Base-by-base conservation (phyloP, 2,797 vertebrate genomes). In the Coranthus polyacanthus region DNA sequence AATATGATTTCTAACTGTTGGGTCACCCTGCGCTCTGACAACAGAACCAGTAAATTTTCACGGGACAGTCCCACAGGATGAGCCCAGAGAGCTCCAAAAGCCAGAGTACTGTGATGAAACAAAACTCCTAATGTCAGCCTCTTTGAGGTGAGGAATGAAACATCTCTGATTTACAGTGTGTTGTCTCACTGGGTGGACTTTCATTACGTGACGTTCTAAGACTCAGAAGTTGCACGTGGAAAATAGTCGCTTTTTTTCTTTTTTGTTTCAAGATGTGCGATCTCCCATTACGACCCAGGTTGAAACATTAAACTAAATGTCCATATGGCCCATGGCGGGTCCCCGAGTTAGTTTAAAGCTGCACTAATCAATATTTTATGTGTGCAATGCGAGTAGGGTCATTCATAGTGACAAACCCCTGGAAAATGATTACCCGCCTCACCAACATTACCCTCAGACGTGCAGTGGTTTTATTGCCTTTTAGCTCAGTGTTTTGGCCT, bases 1-100 rank as follows among this genome's bases (percentile, higher is more conserved):
- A 41, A 46, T 57, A 41, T 44, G 63, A 68, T 75, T 53, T 46
- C 54, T 67, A 54, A 22, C 22, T 32, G 49, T 54, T 39, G 61
- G 73, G 42, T 60, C 67, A 50, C 17, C 49, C 50, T 57, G 36
- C 18, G n/a, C 36, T 41, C 24, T 51, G 24, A 43, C 16, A 37
- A 36, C 37, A 26, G 49, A 22, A 66, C 37, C 47, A n/a, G 17
- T 41, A 36, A 4, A 61, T 62, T 56, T 68, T 68, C 41, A 43
- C 42, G 22, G 32, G 55, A 18, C 74, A 57, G 10, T 73, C 49
- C 42, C 36, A 43, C 29, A 18, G 39, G 46, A 43, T 9, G 41
- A 65, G 7, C 59, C 34, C 38, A 53, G 55, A 68, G 54, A n/a
- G n/a, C n/a, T n/a, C n/a, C n/a, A n/a, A n/a, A n/a, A n/a, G n/a